Evolutionary conservation across 2,888 invertebrate species (phyloP), one percentile per base, ranked within the genome.

Genomic region (Leucania comma): DNA sequence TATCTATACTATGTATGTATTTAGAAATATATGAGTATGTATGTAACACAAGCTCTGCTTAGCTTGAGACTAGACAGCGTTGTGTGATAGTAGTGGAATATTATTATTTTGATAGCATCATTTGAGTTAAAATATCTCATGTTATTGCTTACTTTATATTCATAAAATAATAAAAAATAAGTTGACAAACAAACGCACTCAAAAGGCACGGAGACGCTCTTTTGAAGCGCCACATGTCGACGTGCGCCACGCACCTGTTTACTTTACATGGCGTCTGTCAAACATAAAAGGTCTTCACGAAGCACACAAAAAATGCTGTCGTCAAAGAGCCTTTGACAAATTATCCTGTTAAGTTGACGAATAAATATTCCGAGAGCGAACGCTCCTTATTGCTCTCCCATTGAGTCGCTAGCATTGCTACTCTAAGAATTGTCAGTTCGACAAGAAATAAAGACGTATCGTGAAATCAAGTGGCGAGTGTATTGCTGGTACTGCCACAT

Each of bases 241-340:
- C 86, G 85, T 84, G 53, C 24, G 54, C 57, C 85, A 87, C 81
- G 89, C 90, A 90, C 88, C 87, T 93, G 91, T 91, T 93, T 92
- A 90, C 89, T 88, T 86, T 88, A 90, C 90, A 89, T 91, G 92
- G 92, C 91, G 89, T 86, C 88, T 91, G 93, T 92, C 93, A 93
- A 92, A 93, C 87, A 90, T 89, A 90, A 92, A 90, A 90, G 90
- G 88, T 88, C 86, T 85, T 85, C 79, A 72, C 56, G 68, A 78
- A 83, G 81, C 85, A 89, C 86, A 89, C 89, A 92, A 92, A 93
- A 92, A 91, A 90, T 86, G 86, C 86, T 74, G 72, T 87, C 86
- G 85, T 91, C 90, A 92, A 92, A 92, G 90, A 87, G 87, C 92
- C 94, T 94, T 94, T 94, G 94, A 94, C 91, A 92, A 94, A 94